phyloP scores from a whole-genome alignment of 2,888 invertebrate species.

The Cephus nigrinus region DNA sequence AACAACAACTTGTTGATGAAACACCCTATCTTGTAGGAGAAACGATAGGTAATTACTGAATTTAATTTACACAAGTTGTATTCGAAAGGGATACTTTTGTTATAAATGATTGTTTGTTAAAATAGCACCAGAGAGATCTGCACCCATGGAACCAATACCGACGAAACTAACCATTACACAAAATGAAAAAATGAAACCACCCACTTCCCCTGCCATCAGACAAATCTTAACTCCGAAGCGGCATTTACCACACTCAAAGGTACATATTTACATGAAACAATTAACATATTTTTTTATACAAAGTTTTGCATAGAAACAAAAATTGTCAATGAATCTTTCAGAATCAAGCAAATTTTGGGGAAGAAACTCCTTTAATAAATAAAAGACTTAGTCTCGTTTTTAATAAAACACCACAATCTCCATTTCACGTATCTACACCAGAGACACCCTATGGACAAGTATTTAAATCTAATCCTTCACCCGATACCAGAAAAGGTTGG shows the following conservation, averaged over 20 bases:
- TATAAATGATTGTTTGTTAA: not conserved
- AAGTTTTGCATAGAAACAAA: not conserved
- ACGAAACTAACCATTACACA: constrained; percentile 7
- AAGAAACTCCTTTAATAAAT: constrained; percentile 49
- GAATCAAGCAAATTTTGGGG: constrained; percentile 21
- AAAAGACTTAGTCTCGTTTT: constrained; percentile 49
- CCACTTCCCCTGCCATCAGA: constrained; percentile 26
- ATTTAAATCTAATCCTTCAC: constrained; percentile 68
- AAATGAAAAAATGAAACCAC: constrained; percentile 26
- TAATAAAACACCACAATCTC: constrained; percentile 61
- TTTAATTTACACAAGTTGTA: constrained; percentile 8
- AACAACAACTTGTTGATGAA: constrained; percentile 71
- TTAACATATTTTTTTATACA: not conserved
- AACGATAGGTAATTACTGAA: constrained; percentile 56
- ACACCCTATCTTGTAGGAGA: constrained; percentile 72
- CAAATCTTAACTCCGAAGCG: constrained; percentile 45
- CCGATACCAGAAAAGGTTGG: constrained; percentile 68
- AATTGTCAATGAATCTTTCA: constrained; percentile 14
- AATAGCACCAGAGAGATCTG: constrained; percentile 34
- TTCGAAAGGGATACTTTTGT: not conserved
- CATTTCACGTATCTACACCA: constrained; percentile 68
- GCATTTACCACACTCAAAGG: constrained; percentile 33
- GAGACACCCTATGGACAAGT: constrained; percentile 70
- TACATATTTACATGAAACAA: constrained; percentile 11
- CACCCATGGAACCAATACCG: not conserved